Evolutionary conservation across 1,140 invertebrate species (phyloP).

Genomic region (Danaus plexippus): DNA sequence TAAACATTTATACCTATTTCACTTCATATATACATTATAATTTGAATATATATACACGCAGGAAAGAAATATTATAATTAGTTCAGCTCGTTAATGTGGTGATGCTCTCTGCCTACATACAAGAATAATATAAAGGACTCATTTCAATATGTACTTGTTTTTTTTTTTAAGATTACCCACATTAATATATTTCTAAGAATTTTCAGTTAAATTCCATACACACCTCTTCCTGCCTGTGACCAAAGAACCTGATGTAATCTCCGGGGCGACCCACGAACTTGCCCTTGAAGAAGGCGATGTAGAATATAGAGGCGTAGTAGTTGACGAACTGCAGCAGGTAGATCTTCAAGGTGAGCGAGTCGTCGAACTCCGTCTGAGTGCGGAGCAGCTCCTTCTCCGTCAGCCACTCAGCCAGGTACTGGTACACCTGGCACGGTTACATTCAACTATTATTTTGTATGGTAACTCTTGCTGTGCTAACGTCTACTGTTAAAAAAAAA

Average conservation of each 20-base stretch:
- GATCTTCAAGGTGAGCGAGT: slow-evolving; percentile 96
- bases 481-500: neutral
- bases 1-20: no score
- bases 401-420: slow-evolving; percentile 89
- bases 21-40: no score
- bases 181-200: no score
- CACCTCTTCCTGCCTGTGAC: slow-evolving; percentile 88
- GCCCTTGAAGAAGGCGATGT: slow-evolving; percentile 98
- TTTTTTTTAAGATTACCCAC: no score
- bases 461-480: no score
- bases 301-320: slow-evolving; percentile 98
- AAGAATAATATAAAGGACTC: no score
- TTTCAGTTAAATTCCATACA: slow-evolving; percentile 12
- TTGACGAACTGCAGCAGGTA: slow-evolving; percentile 98
- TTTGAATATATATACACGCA: no score
- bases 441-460: no score
- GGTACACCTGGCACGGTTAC: slow-evolving; percentile 79
- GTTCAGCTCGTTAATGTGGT: no score
- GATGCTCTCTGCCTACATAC: no score
- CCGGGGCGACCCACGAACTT: slow-evolving; percentile 91
- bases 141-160: no score
- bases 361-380: slow-evolving; percentile 98
- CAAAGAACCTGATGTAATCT: slow-evolving; percentile 82
- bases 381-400: slow-evolving; percentile 95
- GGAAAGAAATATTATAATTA: no score